A percentile compares a stretch with the other conserved stretches of the same genome.
phyloP scores from a whole-genome alignment of 2,888 invertebrate species.

The Hyposoter dolosus region DNA sequence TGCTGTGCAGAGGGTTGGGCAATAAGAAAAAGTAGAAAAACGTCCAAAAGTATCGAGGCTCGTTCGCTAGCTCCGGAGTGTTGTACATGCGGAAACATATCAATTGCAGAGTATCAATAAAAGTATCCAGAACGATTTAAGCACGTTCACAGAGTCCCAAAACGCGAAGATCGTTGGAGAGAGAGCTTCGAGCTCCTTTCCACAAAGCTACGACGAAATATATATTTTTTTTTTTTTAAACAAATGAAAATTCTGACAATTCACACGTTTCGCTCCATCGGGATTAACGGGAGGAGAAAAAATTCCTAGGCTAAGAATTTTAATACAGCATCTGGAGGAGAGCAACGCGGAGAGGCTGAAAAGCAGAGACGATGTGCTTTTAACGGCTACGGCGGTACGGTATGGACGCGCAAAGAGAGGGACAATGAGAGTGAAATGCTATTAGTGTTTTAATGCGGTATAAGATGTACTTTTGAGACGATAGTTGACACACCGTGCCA shows the following conservation, averaged over 20 bases:
- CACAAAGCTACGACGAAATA: not conserved
- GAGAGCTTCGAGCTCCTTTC: not conserved
- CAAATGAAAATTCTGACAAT: constrained; percentile 1
- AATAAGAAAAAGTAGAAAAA: not conserved
- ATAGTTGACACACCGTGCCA: constrained; percentile 25
- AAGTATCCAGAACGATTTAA: not conserved
- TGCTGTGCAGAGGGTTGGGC: not conserved
- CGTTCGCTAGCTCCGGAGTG: not conserved
- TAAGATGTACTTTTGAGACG: constrained; percentile 45
- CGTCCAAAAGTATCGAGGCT: not conserved
- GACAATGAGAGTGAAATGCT: constrained; percentile 38
- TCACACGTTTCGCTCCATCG: not conserved
- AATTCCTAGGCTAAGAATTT: constrained; percentile 16
- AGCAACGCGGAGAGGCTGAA: not conserved
- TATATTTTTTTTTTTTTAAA: no score
- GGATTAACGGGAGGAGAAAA: no score
- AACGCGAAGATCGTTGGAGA: no score
- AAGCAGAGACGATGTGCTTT: constrained; percentile 20
- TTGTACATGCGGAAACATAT: not conserved
- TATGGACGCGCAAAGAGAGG: constrained; percentile 10
- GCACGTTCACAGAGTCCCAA: no score
- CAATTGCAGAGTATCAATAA: not conserved
- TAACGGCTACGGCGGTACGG: not conserved
- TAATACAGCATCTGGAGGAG: constrained; percentile 7
- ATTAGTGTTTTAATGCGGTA: constrained; percentile 42